These are phyloP conservation scores for Equus quagga DNA, from an alignment of 2,113 vertebrate species.

Conservation along the genomic window DNA sequence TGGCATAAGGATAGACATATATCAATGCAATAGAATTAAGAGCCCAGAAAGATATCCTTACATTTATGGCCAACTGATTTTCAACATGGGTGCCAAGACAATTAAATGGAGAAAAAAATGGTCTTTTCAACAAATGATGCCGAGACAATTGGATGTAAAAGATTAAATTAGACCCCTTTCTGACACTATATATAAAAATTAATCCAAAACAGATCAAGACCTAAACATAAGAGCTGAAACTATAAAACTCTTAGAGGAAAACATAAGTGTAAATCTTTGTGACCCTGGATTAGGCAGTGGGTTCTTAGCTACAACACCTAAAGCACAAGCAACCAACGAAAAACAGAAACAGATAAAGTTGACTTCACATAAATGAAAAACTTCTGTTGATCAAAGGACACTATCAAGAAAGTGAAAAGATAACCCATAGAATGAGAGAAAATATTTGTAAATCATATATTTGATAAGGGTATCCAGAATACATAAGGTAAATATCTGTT, in stretches of 20 bases:
- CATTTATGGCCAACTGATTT: neutral
- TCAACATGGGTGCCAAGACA: neutral
- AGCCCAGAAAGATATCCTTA: neutral
- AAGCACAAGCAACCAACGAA: neutral
- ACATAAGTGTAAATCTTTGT: neutral
- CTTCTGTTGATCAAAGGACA: neutral
- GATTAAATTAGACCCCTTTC: neutral
- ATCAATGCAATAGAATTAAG: neutral
- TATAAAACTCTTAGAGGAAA: neutral
- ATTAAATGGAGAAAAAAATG: neutral
- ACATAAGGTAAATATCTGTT: neutral
- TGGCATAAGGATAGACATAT: neutral
- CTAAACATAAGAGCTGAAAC: conserved; percentile 11
- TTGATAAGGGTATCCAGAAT: neutral
- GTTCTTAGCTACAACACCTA: neutral
- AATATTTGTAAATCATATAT: neutral
- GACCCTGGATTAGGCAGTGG: neutral
- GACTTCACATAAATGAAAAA: neutral
- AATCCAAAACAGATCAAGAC: neutral
- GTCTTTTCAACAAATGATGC: neutral
- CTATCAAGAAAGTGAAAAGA: neutral
- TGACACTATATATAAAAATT: neutral
- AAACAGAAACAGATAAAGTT: neutral
- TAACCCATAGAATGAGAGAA: neutral
- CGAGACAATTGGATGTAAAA: neutral